A percentile compares a stretch with the other conserved stretches of the same genome.
Evolutionary conservation across 2,888 invertebrate species (phyloP).

Genomic region (Orthonychiurus folsomi): DNA sequence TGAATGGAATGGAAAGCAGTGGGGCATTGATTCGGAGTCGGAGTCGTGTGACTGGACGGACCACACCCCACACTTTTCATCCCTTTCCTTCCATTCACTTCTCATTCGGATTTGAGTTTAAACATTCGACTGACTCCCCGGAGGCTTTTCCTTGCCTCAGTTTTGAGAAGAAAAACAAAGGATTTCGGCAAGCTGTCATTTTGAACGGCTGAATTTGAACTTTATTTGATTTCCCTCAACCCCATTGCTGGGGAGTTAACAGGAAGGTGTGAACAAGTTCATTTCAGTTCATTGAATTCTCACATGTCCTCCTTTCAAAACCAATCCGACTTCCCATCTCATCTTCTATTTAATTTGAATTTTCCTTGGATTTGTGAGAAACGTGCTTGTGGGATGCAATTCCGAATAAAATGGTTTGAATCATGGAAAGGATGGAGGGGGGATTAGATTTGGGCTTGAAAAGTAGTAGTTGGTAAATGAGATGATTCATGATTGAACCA

Average conservation of each 20-base stretch:
- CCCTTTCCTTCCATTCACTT: no score
- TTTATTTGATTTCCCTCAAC: background rate
- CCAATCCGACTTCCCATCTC: background rate
- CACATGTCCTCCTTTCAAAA: background rate
- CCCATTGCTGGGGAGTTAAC: no score
- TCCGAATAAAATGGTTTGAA: background rate
- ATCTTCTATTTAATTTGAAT: background rate
- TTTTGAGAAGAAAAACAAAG: no score
- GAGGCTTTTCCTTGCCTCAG: no score
- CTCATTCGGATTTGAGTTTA: no score
- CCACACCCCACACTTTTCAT: background rate
- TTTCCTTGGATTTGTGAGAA: background rate
- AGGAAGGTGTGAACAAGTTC: background rate
- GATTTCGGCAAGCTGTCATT: background rate
- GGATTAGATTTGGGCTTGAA: no score
- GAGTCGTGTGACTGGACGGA: background rate
- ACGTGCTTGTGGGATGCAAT: background rate
- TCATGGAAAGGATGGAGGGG: no score
- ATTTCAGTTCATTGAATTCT: background rate
- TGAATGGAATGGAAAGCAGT: no score
- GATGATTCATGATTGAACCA: background rate
- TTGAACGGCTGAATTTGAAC: background rate
- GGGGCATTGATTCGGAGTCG: background rate
- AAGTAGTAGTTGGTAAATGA: background rate
- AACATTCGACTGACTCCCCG: no score